A percentile compares a stretch with the other conserved stretches of the same genome.
These are phyloP conservation scores for Conopomorpha cramerella DNA, from an alignment of 1,140 invertebrate genomes.

Conservation along the genomic window DNA sequence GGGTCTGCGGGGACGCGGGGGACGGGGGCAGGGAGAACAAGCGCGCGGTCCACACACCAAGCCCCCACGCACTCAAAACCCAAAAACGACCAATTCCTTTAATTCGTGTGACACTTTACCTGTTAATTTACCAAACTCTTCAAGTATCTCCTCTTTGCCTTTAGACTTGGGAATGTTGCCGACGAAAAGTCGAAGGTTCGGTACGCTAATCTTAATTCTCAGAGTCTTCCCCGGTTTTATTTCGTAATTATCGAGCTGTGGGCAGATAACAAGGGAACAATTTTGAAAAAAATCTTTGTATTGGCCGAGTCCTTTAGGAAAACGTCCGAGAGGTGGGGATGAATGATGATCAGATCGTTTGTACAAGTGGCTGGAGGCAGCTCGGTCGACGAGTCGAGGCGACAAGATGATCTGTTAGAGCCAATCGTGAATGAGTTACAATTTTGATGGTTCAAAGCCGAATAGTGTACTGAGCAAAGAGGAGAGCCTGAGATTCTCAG, in stretches of 20 bases:
- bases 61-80: slow-evolving; percentile 41
- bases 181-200: slow-evolving; percentile 99
- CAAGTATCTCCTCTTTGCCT: slow-evolving; percentile 99
- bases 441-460: slow-evolving; percentile 50
- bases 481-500: slow-evolving; percentile 77
- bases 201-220: slow-evolving; percentile 99
- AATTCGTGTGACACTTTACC: slow-evolving; percentile 82
- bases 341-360: slow-evolving; percentile 8
- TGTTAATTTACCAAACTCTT: slow-evolving; percentile 99
- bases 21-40: slow-evolving; percentile 12
- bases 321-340: slow-evolving; percentile 5
- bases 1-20: not conserved
- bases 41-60: slow-evolving; percentile 47
- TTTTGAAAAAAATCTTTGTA: slow-evolving; percentile 50
- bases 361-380: slow-evolving; percentile 13
- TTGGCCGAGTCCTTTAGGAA: slow-evolving; percentile 15
- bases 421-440: slow-evolving; percentile 57
- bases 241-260: slow-evolving; percentile 99
- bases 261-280: slow-evolving; percentile 64
- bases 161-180: slow-evolving; percentile 99
- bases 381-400: slow-evolving; percentile 11
- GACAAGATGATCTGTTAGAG: slow-evolving; percentile 42
- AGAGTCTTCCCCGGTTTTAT: slow-evolving; percentile 98
- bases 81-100: slow-evolving; percentile 42
- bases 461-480: slow-evolving; percentile 75